phyloP scores from a whole-genome alignment of 2,113 vertebrate genomes.

The Sceloporus undulatus region DNA sequence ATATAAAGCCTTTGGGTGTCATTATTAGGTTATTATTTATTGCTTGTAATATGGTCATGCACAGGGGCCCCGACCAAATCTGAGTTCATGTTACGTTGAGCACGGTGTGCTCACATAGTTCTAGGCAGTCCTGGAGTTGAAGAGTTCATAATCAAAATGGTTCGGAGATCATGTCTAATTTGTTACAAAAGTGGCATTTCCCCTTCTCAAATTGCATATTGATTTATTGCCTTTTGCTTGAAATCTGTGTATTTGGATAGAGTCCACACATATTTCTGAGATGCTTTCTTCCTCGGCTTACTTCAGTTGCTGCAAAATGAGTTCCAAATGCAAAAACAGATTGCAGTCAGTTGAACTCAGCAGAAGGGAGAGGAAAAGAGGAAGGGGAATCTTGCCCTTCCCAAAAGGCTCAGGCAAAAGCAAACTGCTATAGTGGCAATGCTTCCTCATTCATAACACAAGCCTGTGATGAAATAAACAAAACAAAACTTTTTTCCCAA shows the following conservation, averaged over 20 bases:
- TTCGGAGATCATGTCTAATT: conserved; percentile 17
- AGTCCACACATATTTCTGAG: background rate
- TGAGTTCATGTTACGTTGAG: conserved; percentile 16
- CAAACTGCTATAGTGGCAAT: no score
- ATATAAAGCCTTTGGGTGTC: conserved; percentile 32
- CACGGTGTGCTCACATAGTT: conserved; percentile 20
- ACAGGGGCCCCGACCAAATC: background rate
- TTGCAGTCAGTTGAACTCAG: no score
- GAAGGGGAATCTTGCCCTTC: no score
- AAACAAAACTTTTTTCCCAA: no score
- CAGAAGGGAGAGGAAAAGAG: no score
- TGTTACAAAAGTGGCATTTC: conserved; percentile 18
- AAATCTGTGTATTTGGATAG: background rate
- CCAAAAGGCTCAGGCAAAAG: no score
- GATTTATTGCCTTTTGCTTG: background rate
- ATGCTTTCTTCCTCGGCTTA: background rate
- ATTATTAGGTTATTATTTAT: conserved; percentile 65
- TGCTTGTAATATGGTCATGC: conserved; percentile 13
- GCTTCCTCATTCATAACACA: no score
- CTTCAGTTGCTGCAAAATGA: no score
- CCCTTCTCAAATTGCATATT: conserved; percentile 8
- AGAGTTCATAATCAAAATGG: conserved; percentile 11
- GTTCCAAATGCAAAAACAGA: no score
- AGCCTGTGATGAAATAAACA: no score
- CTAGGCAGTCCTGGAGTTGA: conserved; percentile 8